Evolutionary conservation across 2,797 vertebrate genomes (phyloP).

Genomic region (Trachurus trachurus): DNA sequence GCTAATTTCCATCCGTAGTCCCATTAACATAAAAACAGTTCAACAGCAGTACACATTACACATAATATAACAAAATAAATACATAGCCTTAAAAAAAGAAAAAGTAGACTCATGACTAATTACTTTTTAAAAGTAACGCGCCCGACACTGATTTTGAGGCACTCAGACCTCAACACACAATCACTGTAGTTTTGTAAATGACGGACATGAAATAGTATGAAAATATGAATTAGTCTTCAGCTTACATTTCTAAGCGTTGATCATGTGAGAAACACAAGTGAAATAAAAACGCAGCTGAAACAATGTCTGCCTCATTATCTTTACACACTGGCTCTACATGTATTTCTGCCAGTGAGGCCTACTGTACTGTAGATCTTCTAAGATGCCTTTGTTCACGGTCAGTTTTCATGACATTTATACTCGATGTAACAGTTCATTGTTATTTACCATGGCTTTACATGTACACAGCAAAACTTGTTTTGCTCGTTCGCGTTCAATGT

Average conservation of each 20-base stretch:
- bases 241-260: neutral
- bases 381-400: neutral
- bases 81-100: too few relatives aligned
- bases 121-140: too few relatives aligned
- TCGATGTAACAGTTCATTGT: constrained; percentile 10
- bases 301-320: neutral
- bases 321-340: neutral
- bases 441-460: neutral
- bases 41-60: too few relatives aligned
- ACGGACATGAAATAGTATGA: neutral
- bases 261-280: neutral
- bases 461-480: neutral
- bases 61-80: too few relatives aligned
- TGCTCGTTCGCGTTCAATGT: neutral
- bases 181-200: neutral
- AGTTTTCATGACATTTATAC: neutral
- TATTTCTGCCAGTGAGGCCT: neutral
- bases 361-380: neutral
- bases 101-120: too few relatives aligned
- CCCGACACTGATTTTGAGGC: too few relatives aligned
- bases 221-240: neutral
- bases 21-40: too few relatives aligned
- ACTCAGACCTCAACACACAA: neutral
- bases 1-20: too few relatives aligned
- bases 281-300: neutral